Base-by-base conservation (phyloP, 2,888 invertebrate genomes). In the Caenorhabditis sp. region DNA sequence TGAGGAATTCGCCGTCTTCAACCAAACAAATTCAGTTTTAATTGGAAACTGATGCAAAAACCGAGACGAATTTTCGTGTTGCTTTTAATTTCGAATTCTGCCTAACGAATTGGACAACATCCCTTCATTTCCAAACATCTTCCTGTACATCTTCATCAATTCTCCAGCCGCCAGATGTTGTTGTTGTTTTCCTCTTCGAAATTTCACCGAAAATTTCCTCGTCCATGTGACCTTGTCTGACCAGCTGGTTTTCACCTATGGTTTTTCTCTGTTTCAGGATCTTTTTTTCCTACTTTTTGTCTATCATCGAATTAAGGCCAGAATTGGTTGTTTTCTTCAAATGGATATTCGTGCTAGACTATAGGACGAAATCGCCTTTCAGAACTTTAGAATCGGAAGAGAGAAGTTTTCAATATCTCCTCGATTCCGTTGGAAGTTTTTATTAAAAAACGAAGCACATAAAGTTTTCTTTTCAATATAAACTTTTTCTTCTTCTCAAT, bases 291-390 rank as follows among this genome's bases (percentile, higher is more conserved):
- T 31, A 31, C 31, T 7, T 31, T n/a, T n/a, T n/a, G n/a, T n/a
- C n/a, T 49, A 66, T 66, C 64, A 66, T 49, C 64, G 64, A 66
- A 66, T 66, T 66, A 66, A 49, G 63, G 63, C 6, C 44, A 63
- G 54, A 58, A 16, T 58, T 14, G 8, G 47, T 24, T 64, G 10
- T 16, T 6, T 22, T 56, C 41, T 41, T 69, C 69, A 56, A 22
- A 26, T 24, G 10, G 12, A 47, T n/a, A n/a, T n/a, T 26, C 56
- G 1, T 41, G 54, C 58, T 58, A 58, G 58, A 58, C 58, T 35
- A 31, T 58, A 58, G 26, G 19, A 35, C 7, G 35, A 35, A 16
- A 35, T 35, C 22, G 35, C n/a, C 31, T 31, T n/a, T 35, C 44
- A 10, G 19, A n/a, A n/a, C n/a, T n/a, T n/a, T n/a, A n/a, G n/a